Base-by-base conservation (phyloP, 2,113 vertebrate genomes). In the Suncus etruscus region DNA sequence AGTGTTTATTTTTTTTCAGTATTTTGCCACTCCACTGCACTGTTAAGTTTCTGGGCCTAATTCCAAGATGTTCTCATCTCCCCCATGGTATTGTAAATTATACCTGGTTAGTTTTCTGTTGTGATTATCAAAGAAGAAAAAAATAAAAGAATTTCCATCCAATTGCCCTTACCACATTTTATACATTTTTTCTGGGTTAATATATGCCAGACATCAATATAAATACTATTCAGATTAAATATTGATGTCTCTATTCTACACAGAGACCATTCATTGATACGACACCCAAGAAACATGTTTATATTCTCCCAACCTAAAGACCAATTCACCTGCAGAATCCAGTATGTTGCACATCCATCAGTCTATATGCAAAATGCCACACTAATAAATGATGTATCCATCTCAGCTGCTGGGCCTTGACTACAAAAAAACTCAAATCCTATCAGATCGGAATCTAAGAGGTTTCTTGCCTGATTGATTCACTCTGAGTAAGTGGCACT, bases 121-220 rank as follows among this genome's bases (percentile, higher is more conserved):
- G 76, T 84, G 68, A 75, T 50, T 84, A 47, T 95, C 94, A 95
- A 94, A 86, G 51, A 32, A 90, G 47, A 93, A 96, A 93, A 39
- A 63, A 69, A 91, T 39, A 92, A 94, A 95, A 18, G 47, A 85
- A 83, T 58, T 27, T 39, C 45, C 9, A 63, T 93, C 87, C 86
- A 68, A 84, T 82, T 85, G 78, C 39, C 94, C 96, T 90, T 51
- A 31, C 29, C 27, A 75, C 5, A 20, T 63, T 90, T 51, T 69
- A 86, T 73, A 20, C 50, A 77, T 83, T 72, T 73, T 45, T 68
- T 91, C 88, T 58, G n/a, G 5, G 50, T 22, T 2, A 65, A 1
- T 32, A 0, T 24, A 18, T 75, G 86, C 77, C 86, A 95, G 83
- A 22, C 74, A 65, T 51, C 11, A 2, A 61, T 61, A 61, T 8